Evolutionary conservation across 2,797 vertebrate genomes (phyloP).

Genomic region (Intellagama lesueurii): DNA sequence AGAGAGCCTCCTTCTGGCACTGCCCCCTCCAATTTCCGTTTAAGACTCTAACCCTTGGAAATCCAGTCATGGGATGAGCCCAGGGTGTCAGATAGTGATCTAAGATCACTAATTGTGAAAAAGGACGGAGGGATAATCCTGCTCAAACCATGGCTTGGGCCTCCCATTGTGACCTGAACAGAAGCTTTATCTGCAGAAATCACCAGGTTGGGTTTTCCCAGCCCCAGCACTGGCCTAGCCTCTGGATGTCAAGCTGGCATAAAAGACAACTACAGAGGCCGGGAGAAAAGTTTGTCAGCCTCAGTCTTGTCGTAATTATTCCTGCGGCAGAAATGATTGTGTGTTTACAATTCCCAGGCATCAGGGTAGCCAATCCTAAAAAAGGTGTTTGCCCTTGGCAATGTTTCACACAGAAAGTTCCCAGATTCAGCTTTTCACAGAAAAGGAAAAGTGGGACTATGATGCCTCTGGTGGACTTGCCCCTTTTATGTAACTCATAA

Average conservation of each 20-base stretch:
- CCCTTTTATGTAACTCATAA: neutral
- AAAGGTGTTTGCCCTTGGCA: neutral
- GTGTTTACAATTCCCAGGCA: neutral
- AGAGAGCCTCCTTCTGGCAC: slow-evolving; percentile 5
- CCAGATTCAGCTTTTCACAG: neutral
- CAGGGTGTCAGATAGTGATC: slow-evolving; percentile 7
- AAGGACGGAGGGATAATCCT: neutral
- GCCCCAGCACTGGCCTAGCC: neutral
- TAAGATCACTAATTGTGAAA: neutral
- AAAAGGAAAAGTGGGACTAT: neutral
- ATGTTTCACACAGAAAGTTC: neutral
- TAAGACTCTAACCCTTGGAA: neutral
- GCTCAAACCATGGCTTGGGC: neutral
- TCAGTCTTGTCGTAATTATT: too few species aligned
- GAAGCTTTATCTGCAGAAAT: slow-evolving; percentile 2
- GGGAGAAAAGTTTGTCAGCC: neutral
- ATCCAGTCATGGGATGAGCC: slow-evolving; percentile 5
- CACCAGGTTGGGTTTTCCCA: neutral
- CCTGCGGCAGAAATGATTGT: neutral
- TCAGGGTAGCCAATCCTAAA: neutral
- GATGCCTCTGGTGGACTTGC: neutral
- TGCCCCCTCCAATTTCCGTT: neutral
- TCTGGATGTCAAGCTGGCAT: neutral
- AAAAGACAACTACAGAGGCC: slow-evolving; percentile 4
- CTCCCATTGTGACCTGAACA: neutral